phyloP scores from a whole-genome alignment of 2,888 invertebrate species.

The Tipula helvola region DNA sequence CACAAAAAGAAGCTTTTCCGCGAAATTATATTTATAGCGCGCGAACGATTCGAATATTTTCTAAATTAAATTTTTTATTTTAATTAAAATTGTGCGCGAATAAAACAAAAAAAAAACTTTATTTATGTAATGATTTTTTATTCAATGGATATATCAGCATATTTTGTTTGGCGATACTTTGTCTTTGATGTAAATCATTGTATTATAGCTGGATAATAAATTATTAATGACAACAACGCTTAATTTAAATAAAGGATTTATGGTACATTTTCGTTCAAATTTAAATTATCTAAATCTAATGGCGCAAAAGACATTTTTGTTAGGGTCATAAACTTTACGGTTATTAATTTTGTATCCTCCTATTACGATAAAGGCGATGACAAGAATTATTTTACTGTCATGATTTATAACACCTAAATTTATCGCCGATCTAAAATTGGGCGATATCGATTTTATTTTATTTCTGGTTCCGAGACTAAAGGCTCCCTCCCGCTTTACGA shows the following conservation, averaged over 20 bases:
- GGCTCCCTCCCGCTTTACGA: no score
- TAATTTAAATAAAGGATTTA: not conserved
- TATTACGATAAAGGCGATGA: no score
- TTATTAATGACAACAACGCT: not conserved
- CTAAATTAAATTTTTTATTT: not conserved
- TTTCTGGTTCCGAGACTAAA: no score
- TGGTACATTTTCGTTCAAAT: not conserved
- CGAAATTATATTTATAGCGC: not conserved
- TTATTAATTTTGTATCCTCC: no score
- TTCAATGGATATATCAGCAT: not conserved
- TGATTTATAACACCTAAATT: no score
- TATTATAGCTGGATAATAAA: not conserved
- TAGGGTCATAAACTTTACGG: no score
- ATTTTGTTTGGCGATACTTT: no score
- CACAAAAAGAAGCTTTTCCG: no score
- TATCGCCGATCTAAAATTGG: no score
- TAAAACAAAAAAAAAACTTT: not conserved
- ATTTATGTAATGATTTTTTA: not conserved
- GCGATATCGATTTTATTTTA: no score
- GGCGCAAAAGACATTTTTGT: no score
- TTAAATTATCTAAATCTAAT: not conserved
- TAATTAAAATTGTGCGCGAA: not conserved
- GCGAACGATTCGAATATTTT: not conserved
- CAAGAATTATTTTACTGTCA: no score
- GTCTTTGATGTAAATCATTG: not conserved